Conservation (phyloP, 2,113 vertebrate species). For the Mixornis gularis region DNA sequence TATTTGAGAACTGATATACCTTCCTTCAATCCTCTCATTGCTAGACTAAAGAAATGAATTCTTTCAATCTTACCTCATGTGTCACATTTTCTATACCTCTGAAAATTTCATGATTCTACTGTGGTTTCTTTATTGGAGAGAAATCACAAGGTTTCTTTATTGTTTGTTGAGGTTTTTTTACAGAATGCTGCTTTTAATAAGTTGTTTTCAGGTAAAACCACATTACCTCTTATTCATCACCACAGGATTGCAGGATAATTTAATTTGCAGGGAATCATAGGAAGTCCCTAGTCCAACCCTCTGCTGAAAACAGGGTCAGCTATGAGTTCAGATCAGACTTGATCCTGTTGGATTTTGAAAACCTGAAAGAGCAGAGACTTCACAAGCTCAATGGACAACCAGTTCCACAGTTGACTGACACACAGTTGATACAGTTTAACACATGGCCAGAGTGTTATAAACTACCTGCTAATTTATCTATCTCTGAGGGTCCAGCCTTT, state of each 20-base stretch:
- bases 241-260: background rate
- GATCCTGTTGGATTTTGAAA: background rate
- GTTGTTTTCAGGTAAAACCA: background rate
- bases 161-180: background rate
- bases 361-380: background rate
- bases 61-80: background rate
- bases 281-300: background rate
- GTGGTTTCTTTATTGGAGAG: background rate
- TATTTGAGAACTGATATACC: background rate
- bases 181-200: background rate
- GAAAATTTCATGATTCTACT: background rate
- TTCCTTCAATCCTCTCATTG: background rate
- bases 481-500: too few species aligned
- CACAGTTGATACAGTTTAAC: background rate
- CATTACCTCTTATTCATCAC: background rate
- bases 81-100: background rate
- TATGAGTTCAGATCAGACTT: background rate
- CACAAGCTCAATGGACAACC: background rate
- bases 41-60: background rate
- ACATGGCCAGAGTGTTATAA: too few species aligned
- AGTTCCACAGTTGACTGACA: background rate
- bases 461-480: too few species aligned
- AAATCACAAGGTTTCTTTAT: background rate
- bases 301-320: background rate
- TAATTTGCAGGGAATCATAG: background rate